Base-by-base conservation (phyloP, 2,113 vertebrate species). In the Stegastes partitus region DNA sequence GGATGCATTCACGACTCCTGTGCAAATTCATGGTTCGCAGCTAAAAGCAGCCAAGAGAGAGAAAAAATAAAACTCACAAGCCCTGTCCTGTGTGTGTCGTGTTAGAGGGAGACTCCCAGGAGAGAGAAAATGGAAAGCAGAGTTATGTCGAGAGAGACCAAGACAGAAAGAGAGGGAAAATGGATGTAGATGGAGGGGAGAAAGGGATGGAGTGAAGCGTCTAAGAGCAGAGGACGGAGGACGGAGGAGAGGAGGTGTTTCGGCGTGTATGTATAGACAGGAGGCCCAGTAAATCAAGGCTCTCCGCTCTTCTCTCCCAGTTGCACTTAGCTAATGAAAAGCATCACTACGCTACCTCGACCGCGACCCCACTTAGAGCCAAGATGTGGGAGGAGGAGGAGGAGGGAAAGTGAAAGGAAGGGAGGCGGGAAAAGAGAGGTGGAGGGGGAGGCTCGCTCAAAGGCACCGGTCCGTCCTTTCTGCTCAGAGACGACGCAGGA, bases 261-360 rank as follows among this genome's bases (percentile, higher is more conserved):
- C 6, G 63, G 23, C 9, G 31, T 22, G 49, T 62, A 37, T 50
- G 49, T 62, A 39, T 51, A 82, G 82, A 91, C 79, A 90, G 76
- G 65, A 61, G 77, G 42, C 44, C 62, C 79, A 85, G 73, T 92
- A 90, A 92, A 92, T 92, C 90, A 91, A 84, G 68, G 64, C 72
- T 65, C 44, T 23, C 5, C 70, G 84, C 79, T 86, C 78, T 65
- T 88, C 89, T 91, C 83, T 68, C 81, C 69, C 74, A 79, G 88
- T 89, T 91, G 91, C 91, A 93, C 91, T 93, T 93, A 93, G 91
- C 91, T 93, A 93, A 93, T 93, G 91, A 93, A 93, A 93, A 90
- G 87, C 87, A 89, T 91, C 86, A 72, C 87, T 77, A 83, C 37
- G 10, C 77, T 88, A 80, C 79, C 74, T 79, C 65, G 49, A 86